A percentile compares a stretch with the other conserved stretches of the same genome.
Conservation (phyloP, 1,140 invertebrate genomes). For the Drosophila equinoxialis region DNA sequence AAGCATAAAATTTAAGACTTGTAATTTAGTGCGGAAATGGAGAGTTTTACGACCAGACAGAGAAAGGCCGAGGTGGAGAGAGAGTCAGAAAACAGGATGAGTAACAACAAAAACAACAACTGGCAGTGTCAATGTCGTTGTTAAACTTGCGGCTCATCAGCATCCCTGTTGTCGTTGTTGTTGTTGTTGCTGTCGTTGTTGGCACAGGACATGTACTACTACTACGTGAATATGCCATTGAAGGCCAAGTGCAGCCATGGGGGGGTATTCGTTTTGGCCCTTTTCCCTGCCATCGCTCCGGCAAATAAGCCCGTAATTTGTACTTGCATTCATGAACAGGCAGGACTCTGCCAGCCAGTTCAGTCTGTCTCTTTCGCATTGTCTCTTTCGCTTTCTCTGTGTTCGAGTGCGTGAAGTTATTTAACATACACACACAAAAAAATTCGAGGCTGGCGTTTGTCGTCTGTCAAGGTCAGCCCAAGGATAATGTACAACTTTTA, state of each 20-base stretch:
- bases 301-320: constrained; percentile 75
- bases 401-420: constrained; percentile 72
- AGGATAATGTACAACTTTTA: constrained; percentile 73
- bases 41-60: constrained; percentile 53
- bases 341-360: constrained; percentile 23
- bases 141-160: constrained; percentile 62
- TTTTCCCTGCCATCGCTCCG: constrained; percentile 39
- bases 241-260: constrained; percentile 66
- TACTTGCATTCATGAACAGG: constrained; percentile 76
- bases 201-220: constrained; percentile 52
- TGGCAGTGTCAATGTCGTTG: constrained; percentile 71
- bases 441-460: constrained; percentile 45
- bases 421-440: constrained; percentile 50
- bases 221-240: constrained; percentile 56
- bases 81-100: constrained; percentile 10
- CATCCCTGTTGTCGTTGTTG: constrained; percentile 33
- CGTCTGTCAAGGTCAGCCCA: constrained; percentile 67
- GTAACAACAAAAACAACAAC: constrained; percentile 23
- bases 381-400: constrained; percentile 17
- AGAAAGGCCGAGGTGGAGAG: constrained; percentile 5
- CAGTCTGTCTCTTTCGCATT: background rate
- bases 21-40: constrained; percentile 65
- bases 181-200: constrained; percentile 24
- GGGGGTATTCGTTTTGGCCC: constrained; percentile 31
- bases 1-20: constrained; percentile 74